Percentiles rank a stretch among this genome's conserved stretches.
Evolutionary conservation across 2,113 vertebrate species (phyloP).

Genomic region (Dasyornis broadbenti): DNA sequence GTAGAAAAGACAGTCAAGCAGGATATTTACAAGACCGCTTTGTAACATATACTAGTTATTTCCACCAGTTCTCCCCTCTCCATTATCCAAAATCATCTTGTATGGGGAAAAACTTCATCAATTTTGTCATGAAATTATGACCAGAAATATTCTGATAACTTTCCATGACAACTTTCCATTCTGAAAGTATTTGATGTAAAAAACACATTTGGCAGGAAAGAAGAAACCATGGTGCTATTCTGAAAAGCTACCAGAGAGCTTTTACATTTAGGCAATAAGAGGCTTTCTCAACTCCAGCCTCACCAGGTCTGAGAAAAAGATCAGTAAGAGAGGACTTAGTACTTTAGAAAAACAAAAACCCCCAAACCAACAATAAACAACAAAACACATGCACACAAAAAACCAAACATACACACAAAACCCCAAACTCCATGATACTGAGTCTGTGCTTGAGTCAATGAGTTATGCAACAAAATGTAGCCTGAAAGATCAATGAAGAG

Average conservation of each 20-base stretch:
- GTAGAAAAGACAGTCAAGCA: background rate
- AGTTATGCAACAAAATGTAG: background rate
- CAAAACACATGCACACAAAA: background rate
- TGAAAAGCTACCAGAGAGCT: background rate
- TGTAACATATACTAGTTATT: background rate
- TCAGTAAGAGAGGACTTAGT: background rate
- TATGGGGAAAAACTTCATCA: background rate
- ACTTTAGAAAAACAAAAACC: background rate
- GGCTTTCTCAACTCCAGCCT: background rate
- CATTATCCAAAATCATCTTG: background rate
- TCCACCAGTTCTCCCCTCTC: background rate
- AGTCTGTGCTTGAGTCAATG: background rate
- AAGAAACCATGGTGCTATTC: background rate
- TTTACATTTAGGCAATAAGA: background rate
- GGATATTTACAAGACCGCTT: background rate
- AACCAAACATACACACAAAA: background rate
- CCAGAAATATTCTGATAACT: conserved; percentile 26
- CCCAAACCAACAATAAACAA: background rate
- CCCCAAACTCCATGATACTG: background rate
- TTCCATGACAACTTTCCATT: background rate
- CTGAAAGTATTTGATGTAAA: background rate
- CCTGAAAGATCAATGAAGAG: background rate
- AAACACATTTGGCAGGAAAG: conserved; percentile 10
- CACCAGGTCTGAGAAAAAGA: background rate
- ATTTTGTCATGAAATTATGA: background rate